Evolutionary conservation across 1,140 invertebrate genomes (phyloP).

Genomic region (Neodiprion lecontei): DNA sequence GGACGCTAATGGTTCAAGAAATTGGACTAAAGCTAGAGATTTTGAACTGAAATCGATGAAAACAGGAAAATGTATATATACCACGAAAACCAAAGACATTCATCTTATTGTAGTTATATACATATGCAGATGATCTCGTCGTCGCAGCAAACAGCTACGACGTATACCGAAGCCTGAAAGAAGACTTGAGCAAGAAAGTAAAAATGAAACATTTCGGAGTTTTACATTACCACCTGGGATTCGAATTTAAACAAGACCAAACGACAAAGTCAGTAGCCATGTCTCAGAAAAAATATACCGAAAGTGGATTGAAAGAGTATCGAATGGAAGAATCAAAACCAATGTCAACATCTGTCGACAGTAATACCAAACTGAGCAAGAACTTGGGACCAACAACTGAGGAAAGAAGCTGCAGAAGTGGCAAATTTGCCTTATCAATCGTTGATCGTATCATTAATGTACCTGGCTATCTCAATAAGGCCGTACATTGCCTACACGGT

Average conservation of each 20-base stretch:
- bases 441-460: slow-evolving; percentile 51
- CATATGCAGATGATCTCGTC: slow-evolving; percentile 41
- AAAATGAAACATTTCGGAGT: slow-evolving; percentile 30
- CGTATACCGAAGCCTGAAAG: slow-evolving; percentile 17
- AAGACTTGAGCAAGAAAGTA: slow-evolving; percentile 19
- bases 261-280: not conserved
- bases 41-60: slow-evolving; percentile 26
- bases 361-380: not conserved
- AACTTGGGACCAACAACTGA: not conserved
- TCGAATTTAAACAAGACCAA: slow-evolving; percentile 18
- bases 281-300: not conserved
- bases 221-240: slow-evolving; percentile 25
- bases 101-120: slow-evolving; percentile 32
- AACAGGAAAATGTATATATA: slow-evolving; percentile 37
- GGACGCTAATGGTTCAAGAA: slow-evolving; percentile 31
- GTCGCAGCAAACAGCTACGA: slow-evolving; percentile 32
- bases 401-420: not conserved
- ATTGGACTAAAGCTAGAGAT: slow-evolving; percentile 31
- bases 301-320: not conserved
- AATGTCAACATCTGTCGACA: not conserved
- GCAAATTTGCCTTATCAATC: not conserved
- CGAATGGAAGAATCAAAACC: not conserved
- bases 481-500: slow-evolving; percentile 58
- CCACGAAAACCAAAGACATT: slow-evolving; percentile 20
- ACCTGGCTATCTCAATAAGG: slow-evolving; percentile 50